Percentiles rank a stretch among this genome's conserved stretches.
These are phyloP conservation scores for Strigamia transsilvanica DNA, from an alignment of 2,888 invertebrate species.

Conservation along the genomic window DNA sequence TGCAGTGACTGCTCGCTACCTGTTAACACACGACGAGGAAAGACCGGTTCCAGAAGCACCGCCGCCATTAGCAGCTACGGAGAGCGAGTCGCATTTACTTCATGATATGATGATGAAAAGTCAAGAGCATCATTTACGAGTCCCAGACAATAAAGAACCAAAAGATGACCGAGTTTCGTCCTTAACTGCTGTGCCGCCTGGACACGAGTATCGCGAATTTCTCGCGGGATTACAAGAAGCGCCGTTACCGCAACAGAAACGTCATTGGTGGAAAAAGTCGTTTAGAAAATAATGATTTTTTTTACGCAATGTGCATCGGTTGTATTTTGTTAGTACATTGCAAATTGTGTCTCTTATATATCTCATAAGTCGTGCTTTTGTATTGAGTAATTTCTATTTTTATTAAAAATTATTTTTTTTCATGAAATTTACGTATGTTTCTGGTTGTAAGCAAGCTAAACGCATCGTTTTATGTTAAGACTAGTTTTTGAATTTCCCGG, in stretches of 20 bases:
- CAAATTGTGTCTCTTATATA: too few species aligned
- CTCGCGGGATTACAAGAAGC: neutral
- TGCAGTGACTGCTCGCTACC: neutral
- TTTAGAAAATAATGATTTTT: too few species aligned
- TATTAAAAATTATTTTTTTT: neutral
- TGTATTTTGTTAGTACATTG: too few species aligned
- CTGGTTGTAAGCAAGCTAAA: too few species aligned
- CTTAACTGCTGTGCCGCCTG: neutral
- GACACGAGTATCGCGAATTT: neutral
- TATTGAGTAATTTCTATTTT: neutral
- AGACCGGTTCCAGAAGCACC: neutral
- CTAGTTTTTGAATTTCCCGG: neutral
- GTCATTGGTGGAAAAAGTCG: conserved; percentile 18
- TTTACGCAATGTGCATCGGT: too few species aligned
- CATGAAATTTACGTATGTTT: neutral
- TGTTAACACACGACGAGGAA: conserved; percentile 14
- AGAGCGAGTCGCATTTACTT: neutral
- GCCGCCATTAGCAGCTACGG: neutral
- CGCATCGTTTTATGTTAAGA: too few species aligned
- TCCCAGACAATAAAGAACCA: neutral
- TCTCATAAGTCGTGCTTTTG: neutral
- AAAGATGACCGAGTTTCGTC: neutral
- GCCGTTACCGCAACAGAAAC: neutral
- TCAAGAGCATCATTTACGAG: conserved; percentile 13
- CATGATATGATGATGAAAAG: conserved; percentile 21